phyloP scores from a whole-genome alignment of 2,797 vertebrate genomes.

The Danionella dracula region DNA sequence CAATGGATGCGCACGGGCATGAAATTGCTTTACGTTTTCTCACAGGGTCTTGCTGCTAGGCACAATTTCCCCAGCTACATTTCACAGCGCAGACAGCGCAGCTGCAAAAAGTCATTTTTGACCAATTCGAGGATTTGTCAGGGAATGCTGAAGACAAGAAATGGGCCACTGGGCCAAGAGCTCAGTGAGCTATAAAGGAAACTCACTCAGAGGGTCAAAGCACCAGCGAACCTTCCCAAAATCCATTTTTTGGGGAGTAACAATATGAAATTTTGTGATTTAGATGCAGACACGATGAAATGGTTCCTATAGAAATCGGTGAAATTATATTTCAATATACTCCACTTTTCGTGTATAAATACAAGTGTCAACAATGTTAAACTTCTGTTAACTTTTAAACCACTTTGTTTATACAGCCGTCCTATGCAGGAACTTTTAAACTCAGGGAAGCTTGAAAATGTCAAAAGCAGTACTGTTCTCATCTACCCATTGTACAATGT shows the following conservation, averaged over 20 bases:
- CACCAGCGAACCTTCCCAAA: slow-evolving; percentile 13
- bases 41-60: slow-evolving; percentile 46
- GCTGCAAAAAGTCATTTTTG: slow-evolving; percentile 42
- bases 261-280: background rate
- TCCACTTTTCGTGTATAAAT: background rate
- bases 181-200: slow-evolving; percentile 5
- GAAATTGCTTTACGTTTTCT: slow-evolving; percentile 64
- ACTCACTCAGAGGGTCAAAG: slow-evolving; percentile 17
- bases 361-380: background rate
- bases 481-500: slow-evolving; percentile 22
- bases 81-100: slow-evolving; percentile 46
- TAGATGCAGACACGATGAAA: background rate
- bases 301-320: background rate
- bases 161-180: slow-evolving; percentile 3
- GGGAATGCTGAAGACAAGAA: slow-evolving; percentile 21
- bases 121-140: slow-evolving; percentile 43
- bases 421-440: slow-evolving; percentile 10
- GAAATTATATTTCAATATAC: background rate
- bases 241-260: background rate
- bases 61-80: slow-evolving; percentile 54
- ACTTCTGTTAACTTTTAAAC: background rate
- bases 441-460: slow-evolving; percentile 38
- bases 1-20: slow-evolving; percentile 52
- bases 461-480: slow-evolving; percentile 30
- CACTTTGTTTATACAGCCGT: too few species aligned